Evolutionary conservation across 2,797 vertebrate species (phyloP).

Genomic region (Benthosema pterotum): DNA sequence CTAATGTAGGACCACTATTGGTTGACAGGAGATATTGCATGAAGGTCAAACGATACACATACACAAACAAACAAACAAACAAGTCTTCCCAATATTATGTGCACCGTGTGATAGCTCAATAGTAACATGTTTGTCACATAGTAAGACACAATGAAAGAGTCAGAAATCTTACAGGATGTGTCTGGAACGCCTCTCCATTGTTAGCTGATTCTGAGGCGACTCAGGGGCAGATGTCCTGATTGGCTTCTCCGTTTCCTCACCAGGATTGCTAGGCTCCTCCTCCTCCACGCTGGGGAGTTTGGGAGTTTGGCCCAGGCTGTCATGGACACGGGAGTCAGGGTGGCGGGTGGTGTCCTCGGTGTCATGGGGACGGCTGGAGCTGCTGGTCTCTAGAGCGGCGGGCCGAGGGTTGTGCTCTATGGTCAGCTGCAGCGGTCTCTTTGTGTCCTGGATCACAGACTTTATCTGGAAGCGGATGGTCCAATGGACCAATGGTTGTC

Average conservation of each 20-base stretch:
- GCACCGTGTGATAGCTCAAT: no score
- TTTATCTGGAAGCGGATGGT: constrained; percentile 80
- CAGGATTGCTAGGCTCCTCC: constrained; percentile 63
- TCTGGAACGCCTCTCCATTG: constrained; percentile 61
- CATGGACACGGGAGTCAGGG: constrained; percentile 29
- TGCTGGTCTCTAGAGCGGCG: constrained; percentile 45
- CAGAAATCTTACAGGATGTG: constrained; percentile 83
- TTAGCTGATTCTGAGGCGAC: constrained; percentile 64
- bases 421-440: constrained; percentile 90
- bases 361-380: constrained; percentile 21
- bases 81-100: no score
- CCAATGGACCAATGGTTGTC: no score
- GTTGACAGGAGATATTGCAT: no score
- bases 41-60: no score
- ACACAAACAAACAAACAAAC: no score
- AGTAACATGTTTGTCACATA: no score
- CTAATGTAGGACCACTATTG: no score
- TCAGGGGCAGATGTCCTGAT: constrained; percentile 51
- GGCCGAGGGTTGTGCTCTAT: constrained; percentile 89
- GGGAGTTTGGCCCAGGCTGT: constrained; percentile 42
- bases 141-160: not conserved
- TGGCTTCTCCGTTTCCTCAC: constrained; percentile 63
- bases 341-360: constrained; percentile 16
- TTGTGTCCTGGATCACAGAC: constrained; percentile 88
- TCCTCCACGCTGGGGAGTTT: constrained; percentile 66